Conservation (phyloP, 2,888 invertebrate species). For the Ophion obscuratus region DNA sequence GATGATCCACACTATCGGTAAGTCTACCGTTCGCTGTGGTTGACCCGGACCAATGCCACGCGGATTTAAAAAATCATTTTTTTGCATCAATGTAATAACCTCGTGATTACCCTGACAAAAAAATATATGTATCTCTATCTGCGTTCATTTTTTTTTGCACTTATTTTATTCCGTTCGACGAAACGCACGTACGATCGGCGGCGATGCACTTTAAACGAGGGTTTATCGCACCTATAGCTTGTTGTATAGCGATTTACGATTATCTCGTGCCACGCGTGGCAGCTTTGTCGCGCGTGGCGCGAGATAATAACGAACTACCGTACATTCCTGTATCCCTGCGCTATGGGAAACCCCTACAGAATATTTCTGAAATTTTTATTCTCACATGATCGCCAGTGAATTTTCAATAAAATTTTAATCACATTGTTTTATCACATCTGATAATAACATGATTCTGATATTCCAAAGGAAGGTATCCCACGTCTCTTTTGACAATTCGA, state of each 20-base stretch:
- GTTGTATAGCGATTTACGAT: conserved; percentile 9
- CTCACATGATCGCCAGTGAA: conserved; percentile 3
- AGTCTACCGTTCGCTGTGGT: background rate
- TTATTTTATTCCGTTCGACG: background rate
- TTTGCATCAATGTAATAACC: conserved; percentile 10
- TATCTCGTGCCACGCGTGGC: conserved; percentile 18
- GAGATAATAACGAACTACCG: background rate
- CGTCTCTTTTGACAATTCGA: background rate
- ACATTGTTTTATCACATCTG: conserved; percentile 5
- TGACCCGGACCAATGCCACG: conserved; percentile 13
- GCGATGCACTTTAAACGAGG: conserved; percentile 42
- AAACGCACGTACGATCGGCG: background rate
- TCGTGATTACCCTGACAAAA: conserved; percentile 17
- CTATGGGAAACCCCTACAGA: too few relatives aligned
- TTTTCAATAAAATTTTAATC: conserved; percentile 22
- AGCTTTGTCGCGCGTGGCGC: background rate
- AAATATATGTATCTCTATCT: conserved; percentile 10
- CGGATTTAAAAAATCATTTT: conserved; percentile 30
- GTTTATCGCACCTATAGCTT: conserved; percentile 18
- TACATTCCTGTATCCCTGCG: too few relatives aligned
- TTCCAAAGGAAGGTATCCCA: background rate
- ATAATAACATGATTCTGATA: background rate
- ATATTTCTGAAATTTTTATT: conserved; percentile 4
- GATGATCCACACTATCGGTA: conserved; percentile 2
- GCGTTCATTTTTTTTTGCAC: background rate